Evolutionary conservation across 2,797 vertebrate species (phyloP).

Genomic region (Alauda arvensis): DNA sequence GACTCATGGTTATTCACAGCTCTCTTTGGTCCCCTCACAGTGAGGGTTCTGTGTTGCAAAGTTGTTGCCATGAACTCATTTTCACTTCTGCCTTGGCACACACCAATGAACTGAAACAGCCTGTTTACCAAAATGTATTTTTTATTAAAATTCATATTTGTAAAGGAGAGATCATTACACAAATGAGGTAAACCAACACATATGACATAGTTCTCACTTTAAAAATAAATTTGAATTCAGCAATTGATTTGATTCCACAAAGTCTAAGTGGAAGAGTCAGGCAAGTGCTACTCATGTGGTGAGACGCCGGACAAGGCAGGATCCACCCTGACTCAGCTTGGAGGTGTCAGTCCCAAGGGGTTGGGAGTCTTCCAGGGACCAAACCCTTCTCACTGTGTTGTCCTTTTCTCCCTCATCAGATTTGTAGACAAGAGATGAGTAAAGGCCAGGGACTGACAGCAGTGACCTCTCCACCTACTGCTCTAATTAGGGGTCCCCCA

Average conservation of each 20-base stretch:
- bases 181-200: slow-evolving; percentile 55
- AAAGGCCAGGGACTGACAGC: not conserved
- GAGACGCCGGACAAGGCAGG: not conserved
- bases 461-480: not conserved
- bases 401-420: not conserved
- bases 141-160: slow-evolving; percentile 69
- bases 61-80: not conserved
- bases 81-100: not conserved
- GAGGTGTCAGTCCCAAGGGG: not conserved
- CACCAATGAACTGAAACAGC: not conserved
- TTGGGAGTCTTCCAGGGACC: not conserved
- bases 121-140: slow-evolving; percentile 24
- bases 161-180: slow-evolving; percentile 51
- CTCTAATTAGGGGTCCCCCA: not conserved
- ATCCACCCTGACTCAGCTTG: not conserved
- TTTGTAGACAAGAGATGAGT: not conserved
- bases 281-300: not conserved
- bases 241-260: slow-evolving; percentile 1
- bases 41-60: not conserved
- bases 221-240: slow-evolving; percentile 43
- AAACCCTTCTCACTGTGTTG: not conserved
- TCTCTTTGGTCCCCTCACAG: not conserved
- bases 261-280: slow-evolving; percentile 12
- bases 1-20: not conserved
- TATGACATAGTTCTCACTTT: not conserved